phyloP scores from a whole-genome alignment of 1,140 invertebrate species.

The Trichonephila inaurata region DNA sequence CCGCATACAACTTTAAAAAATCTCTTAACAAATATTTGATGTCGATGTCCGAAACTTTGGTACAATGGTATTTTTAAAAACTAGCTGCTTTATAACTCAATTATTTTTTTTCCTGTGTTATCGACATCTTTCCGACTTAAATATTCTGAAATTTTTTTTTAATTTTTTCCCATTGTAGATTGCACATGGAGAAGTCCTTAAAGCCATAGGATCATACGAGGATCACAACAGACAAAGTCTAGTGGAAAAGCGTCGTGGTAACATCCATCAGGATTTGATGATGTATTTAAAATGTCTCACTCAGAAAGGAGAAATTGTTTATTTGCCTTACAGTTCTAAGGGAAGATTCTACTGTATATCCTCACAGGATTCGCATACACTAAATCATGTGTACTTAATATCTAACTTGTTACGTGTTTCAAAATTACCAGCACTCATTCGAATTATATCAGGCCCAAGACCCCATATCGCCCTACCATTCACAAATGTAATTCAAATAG shows the following conservation, averaged over 20 bases:
- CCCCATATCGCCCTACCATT: slow-evolving; percentile 80
- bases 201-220: slow-evolving; percentile 80
- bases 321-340: slow-evolving; percentile 80
- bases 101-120: not conserved
- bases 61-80: too few species aligned
- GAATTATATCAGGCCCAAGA: slow-evolving; percentile 80
- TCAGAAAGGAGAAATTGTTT: slow-evolving; percentile 80
- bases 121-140: not conserved
- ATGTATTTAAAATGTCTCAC: slow-evolving; percentile 81
- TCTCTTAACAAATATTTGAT: too few species aligned
- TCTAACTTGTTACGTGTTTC: slow-evolving; percentile 79
- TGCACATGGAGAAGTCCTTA: slow-evolving; percentile 79
- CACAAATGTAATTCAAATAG: slow-evolving; percentile 80
- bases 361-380: slow-evolving; percentile 78
- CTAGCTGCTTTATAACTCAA: too few species aligned
- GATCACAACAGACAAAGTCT: slow-evolving; percentile 79
- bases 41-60: too few species aligned
- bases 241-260: slow-evolving; percentile 65
- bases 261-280: slow-evolving; percentile 76
- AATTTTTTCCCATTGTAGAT: not conserved
- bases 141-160: not conserved
- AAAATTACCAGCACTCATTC: slow-evolving; percentile 79
- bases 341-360: slow-evolving; percentile 81
- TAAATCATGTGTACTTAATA: slow-evolving; percentile 80
- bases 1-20: too few species aligned